phyloP scores from a whole-genome alignment of 2,113 vertebrate genomes.

The sheep (Ovis aries) region ARS-UI_Ramb_v3.0 NC_056069.1:43030001-43030500 shows the following conservation, averaged over 20 bases:
- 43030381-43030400: background rate
- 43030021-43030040: background rate
- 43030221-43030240: background rate
- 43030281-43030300: background rate
- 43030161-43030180: background rate
- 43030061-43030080: background rate
- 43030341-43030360: background rate
- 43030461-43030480: background rate
- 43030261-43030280: background rate
- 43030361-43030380: background rate
- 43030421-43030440: fast-evolving
- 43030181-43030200: background rate
- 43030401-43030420: background rate
- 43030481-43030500: background rate
- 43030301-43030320: background rate
- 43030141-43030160: background rate
- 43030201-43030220: background rate
- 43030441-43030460: background rate
- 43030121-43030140: background rate
- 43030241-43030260: background rate
- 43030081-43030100: background rate
- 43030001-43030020: background rate
- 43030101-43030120: background rate
- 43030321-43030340: background rate
- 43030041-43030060: background rate